Evolutionary conservation across 2,797 vertebrate species (phyloP).

Genomic region (Melanotaenia pygmaea): DNA sequence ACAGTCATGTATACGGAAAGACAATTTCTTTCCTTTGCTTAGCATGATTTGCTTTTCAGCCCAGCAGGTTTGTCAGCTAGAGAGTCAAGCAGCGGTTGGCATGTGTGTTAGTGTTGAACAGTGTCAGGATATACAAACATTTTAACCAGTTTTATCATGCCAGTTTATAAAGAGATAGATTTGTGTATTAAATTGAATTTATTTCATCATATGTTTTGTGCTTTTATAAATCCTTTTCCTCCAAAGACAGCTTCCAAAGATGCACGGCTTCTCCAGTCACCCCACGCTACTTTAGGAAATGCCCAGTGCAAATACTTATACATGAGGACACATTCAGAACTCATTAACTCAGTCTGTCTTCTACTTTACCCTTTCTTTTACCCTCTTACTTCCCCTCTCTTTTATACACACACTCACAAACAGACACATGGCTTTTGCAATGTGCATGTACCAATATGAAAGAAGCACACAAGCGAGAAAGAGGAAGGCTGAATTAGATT

Average conservation of each 20-base stretch:
- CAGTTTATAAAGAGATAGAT: conserved; percentile 13
- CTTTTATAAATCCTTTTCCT: conserved; percentile 24
- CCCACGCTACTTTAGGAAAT: conserved; percentile 43
- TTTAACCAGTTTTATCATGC: conserved; percentile 19
- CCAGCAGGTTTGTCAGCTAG: background rate
- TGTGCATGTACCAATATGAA: conserved; percentile 76
- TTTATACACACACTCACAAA: conserved; percentile 1
- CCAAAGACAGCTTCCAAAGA: conserved; percentile 33
- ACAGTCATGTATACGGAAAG: conserved; percentile 25
- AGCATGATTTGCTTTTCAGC: conserved; percentile 30
- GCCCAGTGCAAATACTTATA: conserved; percentile 60
- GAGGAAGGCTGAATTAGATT: conserved; percentile 79
- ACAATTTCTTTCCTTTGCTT: conserved; percentile 9
- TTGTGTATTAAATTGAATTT: background rate
- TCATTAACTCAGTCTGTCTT: conserved; percentile 65
- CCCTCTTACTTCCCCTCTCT: background rate
- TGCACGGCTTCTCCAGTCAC: conserved; percentile 34
- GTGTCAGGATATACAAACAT: conserved; percentile 6
- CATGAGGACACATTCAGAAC: conserved; percentile 69
- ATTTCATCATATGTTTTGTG: background rate
- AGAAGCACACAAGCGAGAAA: conserved; percentile 75
- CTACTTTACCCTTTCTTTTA: conserved; percentile 40
- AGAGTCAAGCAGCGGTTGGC: conserved; percentile 31
- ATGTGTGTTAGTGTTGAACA: too few relatives aligned
- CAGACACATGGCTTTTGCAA: conserved; percentile 53